phyloP scores from a whole-genome alignment of 2,888 invertebrate genomes.

The Sicus ferrugineus region DNA sequence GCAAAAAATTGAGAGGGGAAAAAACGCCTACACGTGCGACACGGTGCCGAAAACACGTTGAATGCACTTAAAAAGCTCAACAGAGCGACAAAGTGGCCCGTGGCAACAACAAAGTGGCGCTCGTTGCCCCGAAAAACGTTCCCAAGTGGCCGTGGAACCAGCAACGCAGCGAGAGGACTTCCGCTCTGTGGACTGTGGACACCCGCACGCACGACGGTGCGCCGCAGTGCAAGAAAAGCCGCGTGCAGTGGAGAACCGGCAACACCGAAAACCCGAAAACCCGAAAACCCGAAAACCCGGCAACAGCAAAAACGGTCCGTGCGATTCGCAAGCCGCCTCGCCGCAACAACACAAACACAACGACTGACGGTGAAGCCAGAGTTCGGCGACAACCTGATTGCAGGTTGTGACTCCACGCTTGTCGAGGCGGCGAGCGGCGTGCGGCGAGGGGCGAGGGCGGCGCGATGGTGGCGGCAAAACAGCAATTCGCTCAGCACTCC shows the following conservation, averaged over 20 bases:
- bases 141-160: too few species aligned
- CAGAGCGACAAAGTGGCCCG: too few species aligned
- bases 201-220: too few species aligned
- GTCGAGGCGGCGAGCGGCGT: conserved; percentile 3
- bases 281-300: background rate
- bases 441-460: background rate
- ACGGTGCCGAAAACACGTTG: background rate
- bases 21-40: background rate
- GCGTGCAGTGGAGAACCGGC: background rate
- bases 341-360: conserved; percentile 33
- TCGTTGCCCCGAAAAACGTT: too few species aligned
- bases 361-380: conserved; percentile 53
- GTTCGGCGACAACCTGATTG: conserved; percentile 51
- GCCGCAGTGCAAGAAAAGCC: background rate
- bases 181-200: too few species aligned
- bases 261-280: background rate
- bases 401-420: conserved; percentile 31
- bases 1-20: background rate
- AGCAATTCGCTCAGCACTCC: too few species aligned
- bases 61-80: background rate
- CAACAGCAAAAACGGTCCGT: conserved; percentile 36
- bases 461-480: background rate
- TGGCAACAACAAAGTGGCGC: too few species aligned
- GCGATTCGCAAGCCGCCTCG: conserved; percentile 44
- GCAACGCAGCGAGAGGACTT: too few species aligned